Evolutionary conservation across 2,113 vertebrate genomes (phyloP).

Genomic region (Periophthalmus modestus): DNA sequence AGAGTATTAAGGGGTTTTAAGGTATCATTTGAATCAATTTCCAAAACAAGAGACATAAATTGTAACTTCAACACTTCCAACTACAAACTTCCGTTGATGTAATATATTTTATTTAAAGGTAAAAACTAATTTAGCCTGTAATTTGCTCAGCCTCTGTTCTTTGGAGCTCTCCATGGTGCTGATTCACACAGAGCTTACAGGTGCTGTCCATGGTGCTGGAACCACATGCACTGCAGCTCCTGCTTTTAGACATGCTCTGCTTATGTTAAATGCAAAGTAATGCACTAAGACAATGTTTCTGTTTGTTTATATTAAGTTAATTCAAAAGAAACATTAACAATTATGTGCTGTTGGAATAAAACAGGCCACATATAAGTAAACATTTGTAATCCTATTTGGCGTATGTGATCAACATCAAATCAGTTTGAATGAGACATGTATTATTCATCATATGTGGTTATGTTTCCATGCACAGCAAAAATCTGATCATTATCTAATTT

Average conservation of each 20-base stretch:
- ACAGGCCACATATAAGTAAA: no score
- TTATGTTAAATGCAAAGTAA: neutral
- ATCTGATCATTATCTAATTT: no score
- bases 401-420: no score
- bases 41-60: neutral
- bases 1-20: no score
- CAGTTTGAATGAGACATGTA: no score
- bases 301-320: neutral
- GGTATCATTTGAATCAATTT: no score
- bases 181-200: neutral
- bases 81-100: neutral
- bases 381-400: no score
- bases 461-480: no score
- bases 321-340: no score
- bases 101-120: neutral
- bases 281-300: neutral
- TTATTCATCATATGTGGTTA: no score
- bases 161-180: conserved; percentile 1
- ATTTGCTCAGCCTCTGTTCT: neutral
- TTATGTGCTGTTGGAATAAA: no score
- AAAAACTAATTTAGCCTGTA: neutral
- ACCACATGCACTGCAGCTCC: neutral
- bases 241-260: neutral
- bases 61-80: neutral
- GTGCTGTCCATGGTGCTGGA: neutral